phyloP scores from a whole-genome alignment of 1,140 invertebrate species.

The Drosophila punjabiensis region DNA sequence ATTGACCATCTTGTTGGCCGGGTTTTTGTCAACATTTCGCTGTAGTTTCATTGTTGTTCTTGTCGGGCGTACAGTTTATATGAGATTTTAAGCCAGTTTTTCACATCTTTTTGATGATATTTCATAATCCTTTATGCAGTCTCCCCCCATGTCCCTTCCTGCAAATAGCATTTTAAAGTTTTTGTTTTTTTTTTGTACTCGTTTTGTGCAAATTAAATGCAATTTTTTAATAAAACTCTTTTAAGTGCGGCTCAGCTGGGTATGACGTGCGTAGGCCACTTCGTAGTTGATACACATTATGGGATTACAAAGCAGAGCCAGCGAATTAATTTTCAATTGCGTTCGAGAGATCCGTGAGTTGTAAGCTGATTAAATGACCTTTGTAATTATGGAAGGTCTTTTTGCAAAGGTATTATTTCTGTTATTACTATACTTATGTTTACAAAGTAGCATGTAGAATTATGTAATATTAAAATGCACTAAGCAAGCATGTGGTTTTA shows the following conservation, averaged over 20 bases:
- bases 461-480: no score
- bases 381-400: neutral
- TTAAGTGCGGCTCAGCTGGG: constrained; percentile 64
- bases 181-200: constrained; percentile 14
- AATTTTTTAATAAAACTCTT: constrained; percentile 60
- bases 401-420: neutral
- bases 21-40: constrained; percentile 32
- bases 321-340: constrained; percentile 51
- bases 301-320: constrained; percentile 42
- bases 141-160: neutral
- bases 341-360: constrained; percentile 10
- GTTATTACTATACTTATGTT: neutral
- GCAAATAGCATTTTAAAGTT: constrained; percentile 34
- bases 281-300: constrained; percentile 53
- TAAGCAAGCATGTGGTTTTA: no score
- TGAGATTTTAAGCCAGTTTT: constrained; percentile 72
- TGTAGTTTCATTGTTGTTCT: constrained; percentile 35
- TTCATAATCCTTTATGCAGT: constrained; percentile 52
- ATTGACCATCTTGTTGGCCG: constrained; percentile 78
- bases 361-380: neutral
- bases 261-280: constrained; percentile 52
- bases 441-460: no score
- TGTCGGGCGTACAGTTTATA: constrained; percentile 34
- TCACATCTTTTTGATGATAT: constrained; percentile 59
- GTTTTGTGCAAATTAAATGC: constrained; percentile 63